Base-by-base conservation (phyloP, 2,113 vertebrate species). In the Halichoerus grypus region DNA sequence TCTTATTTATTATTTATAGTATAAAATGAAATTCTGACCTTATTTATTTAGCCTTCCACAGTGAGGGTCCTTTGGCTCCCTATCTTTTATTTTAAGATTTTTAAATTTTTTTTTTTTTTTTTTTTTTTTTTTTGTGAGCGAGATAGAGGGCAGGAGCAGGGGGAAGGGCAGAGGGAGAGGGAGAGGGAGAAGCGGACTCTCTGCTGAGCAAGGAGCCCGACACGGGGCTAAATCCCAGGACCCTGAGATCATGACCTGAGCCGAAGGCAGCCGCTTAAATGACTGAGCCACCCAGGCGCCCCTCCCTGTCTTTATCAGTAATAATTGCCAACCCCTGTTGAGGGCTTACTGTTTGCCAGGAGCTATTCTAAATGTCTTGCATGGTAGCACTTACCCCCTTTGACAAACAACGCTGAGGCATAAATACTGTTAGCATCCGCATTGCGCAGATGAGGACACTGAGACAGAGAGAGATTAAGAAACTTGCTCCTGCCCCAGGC, bases 11-110 rank as follows among this genome's bases (percentile, higher is more conserved):
- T 87, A 89, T 72, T 83, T 95, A 26, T 80, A 90, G 10, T 94
- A 96, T 94, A 86, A 88, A 91, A 79, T 86, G 36, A 51, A 81
- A 88, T 90, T 83, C 21, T 95, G 51, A n/a, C 83, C 91, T 89
- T 69, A 92, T 80, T 91, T 91, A 79, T 57, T 91, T 91, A 81
- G 42, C 5, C 21, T 84, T 77, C 55, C 89, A 88, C 39, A 22
- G 55, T 33, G 33, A 95, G 49, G 36, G 14, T 69, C 57, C 15
- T 72, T 67, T 77, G 81, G 36, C 55, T 61, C 53, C n/a, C 79
- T 83, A 22, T 92, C 53, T 95, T 88, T 69, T n/a, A n/a, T 67
- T 69, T 69, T 69, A 69, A 67, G 31, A n/a, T 69, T 69, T 19
- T 18, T 36, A 4, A 53, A 53, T 22, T 59, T 24, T 59, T 59